Percentiles rank a stretch among this genome's conserved stretches.
Conservation (phyloP, 2,113 vertebrate genomes). For the Alligator mississippiensis region DNA sequence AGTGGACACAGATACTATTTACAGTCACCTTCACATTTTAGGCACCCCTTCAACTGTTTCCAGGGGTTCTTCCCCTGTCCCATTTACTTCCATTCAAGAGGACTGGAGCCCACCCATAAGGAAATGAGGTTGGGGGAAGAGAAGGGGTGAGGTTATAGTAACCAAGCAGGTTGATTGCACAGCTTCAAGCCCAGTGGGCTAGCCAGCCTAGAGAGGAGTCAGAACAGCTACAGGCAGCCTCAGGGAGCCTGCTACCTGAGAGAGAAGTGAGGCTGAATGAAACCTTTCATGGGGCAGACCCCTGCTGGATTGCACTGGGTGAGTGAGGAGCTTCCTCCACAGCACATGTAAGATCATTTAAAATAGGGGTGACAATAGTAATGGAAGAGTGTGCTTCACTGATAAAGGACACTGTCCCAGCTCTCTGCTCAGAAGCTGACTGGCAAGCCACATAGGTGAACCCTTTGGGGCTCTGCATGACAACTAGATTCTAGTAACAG, state of each 20-base stretch:
- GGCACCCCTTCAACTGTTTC: conserved; percentile 54
- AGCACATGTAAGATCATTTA: neutral
- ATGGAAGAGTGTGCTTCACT: too few species aligned
- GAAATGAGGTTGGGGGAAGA: neutral
- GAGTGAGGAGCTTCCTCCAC: neutral
- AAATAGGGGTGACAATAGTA: neutral
- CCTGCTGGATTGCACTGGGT: neutral
- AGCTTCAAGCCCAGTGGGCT: neutral
- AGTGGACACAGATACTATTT: conserved; percentile 76
- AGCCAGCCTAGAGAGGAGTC: conserved; percentile 35
- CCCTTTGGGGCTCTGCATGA: neutral
- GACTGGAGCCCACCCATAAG: neutral
- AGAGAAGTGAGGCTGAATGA: neutral
- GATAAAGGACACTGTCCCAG: too few species aligned
- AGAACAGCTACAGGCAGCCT: neutral
- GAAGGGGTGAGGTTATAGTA: neutral
- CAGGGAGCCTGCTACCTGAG: neutral
- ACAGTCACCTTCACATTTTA: conserved; percentile 81
- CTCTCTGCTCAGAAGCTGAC: neutral
- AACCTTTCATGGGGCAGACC: neutral
- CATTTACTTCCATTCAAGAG: neutral
- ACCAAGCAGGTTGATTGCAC: neutral
- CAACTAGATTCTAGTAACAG: neutral
- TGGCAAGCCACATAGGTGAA: neutral
- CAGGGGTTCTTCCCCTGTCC: conserved; percentile 7